Evolutionary conservation across 1,140 invertebrate species (phyloP).

Genomic region (Colletes gigas): DNA sequence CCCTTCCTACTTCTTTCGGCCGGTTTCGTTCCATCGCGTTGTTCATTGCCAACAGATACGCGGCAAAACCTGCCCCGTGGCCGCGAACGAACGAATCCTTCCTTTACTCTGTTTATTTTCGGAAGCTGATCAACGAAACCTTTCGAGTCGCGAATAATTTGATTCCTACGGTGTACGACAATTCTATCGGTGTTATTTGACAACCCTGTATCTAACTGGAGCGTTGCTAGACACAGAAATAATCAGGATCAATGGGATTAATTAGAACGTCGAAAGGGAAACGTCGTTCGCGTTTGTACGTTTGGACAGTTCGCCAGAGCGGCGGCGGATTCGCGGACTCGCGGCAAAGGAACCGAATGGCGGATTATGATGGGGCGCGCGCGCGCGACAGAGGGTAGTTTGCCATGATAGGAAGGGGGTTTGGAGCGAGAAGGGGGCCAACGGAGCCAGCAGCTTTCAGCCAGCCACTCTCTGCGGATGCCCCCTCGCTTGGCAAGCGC

Average conservation of each 20-base stretch:
- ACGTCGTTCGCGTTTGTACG: constrained; percentile 29
- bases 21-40: constrained; percentile 15
- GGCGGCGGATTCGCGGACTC: no score
- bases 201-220: neutral
- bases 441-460: constrained; percentile 25
- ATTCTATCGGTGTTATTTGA: no score
- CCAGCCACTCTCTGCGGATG: constrained; percentile 60
- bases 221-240: constrained; percentile 22
- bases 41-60: constrained; percentile 11
- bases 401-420: constrained; percentile 2
- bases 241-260: constrained; percentile 43
- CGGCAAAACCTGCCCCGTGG: neutral
- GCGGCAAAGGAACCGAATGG: constrained; percentile 48
- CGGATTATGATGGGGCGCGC: constrained; percentile 38
- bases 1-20: neutral
- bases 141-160: neutral
- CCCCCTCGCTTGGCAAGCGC: constrained; percentile 39
- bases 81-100: neutral
- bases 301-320: constrained; percentile 14
- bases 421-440: neutral
- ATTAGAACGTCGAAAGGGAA: constrained; percentile 39
- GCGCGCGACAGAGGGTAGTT: constrained; percentile 40
- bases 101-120: neutral
- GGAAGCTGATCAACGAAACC: neutral
- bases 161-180: no score